phyloP scores from a whole-genome alignment of 2,888 invertebrate genomes.

The Nowickia ferox region DNA sequence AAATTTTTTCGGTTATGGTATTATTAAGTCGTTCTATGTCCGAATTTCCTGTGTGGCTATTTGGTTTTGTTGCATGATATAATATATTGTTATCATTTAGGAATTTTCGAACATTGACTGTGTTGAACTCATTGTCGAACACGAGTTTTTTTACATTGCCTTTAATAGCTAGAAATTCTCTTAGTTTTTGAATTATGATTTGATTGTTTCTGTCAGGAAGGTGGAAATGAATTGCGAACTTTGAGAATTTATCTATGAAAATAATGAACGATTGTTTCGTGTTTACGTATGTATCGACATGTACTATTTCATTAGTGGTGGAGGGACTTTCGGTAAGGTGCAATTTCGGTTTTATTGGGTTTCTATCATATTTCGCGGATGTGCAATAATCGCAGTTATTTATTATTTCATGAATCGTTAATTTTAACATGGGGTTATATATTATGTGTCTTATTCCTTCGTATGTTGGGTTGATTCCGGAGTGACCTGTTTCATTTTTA shows the following conservation, averaged over 20 bases:
- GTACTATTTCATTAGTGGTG: not conserved
- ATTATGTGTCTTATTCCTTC: not conserved
- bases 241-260: conserved; percentile 20
- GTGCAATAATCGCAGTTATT: too few species aligned
- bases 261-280: conserved; percentile 6
- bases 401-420: too few species aligned
- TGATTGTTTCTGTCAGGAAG: conserved; percentile 37
- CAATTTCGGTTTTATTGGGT: too few species aligned
- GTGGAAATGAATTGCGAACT: conserved; percentile 44
- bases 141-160: conserved; percentile 41
- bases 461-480: too few species aligned
- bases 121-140: too few species aligned
- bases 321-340: not conserved
- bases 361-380: too few species aligned
- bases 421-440: not conserved
- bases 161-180: conserved; percentile 15
- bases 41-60: too few species aligned
- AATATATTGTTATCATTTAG: too few species aligned
- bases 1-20: too few species aligned
- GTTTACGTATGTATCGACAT: conserved; percentile 2
- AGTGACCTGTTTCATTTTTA: too few species aligned
- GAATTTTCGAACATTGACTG: too few species aligned
- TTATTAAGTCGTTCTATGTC: too few species aligned
- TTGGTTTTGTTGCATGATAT: not conserved
- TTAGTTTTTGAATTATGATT: conserved; percentile 26